Conservation (phyloP, 2,797 vertebrate species). For the Erithacus rubecula region DNA sequence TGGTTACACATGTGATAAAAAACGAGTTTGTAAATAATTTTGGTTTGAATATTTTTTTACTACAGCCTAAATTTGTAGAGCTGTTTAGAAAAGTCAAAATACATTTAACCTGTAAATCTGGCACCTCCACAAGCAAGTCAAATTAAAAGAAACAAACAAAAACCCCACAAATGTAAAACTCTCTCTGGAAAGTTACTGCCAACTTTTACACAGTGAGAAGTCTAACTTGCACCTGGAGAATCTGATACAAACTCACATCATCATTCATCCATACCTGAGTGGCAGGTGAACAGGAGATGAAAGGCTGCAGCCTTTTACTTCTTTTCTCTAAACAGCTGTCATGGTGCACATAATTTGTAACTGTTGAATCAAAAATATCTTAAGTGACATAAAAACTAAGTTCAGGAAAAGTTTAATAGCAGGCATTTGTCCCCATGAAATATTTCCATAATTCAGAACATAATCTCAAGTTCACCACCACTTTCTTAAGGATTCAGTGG, state of each 20-base stretch:
- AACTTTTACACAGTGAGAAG: accelerated
- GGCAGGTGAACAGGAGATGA: neutral
- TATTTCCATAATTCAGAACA: neutral
- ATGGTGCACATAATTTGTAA: neutral
- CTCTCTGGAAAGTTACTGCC: neutral
- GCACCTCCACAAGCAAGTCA: neutral
- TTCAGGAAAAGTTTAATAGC: neutral
- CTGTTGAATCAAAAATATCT: neutral
- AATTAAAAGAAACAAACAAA: neutral
- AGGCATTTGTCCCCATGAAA: neutral
- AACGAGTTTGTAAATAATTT: accelerated
- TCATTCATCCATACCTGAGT: neutral
- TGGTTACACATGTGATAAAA: neutral
- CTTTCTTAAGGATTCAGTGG: neutral
- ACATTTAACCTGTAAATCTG: neutral
- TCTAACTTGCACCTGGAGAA: accelerated
- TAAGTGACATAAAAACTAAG: neutral
- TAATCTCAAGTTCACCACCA: neutral
- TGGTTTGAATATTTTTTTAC: neutral
- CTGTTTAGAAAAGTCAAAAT: neutral
- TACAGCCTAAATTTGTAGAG: neutral
- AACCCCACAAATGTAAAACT: neutral
- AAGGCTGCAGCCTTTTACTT: neutral
- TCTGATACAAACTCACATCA: neutral
- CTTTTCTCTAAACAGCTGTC: neutral